Base-by-base conservation (phyloP, 2,888 invertebrate species). In the Dryocosmus kuriphilus region DNA sequence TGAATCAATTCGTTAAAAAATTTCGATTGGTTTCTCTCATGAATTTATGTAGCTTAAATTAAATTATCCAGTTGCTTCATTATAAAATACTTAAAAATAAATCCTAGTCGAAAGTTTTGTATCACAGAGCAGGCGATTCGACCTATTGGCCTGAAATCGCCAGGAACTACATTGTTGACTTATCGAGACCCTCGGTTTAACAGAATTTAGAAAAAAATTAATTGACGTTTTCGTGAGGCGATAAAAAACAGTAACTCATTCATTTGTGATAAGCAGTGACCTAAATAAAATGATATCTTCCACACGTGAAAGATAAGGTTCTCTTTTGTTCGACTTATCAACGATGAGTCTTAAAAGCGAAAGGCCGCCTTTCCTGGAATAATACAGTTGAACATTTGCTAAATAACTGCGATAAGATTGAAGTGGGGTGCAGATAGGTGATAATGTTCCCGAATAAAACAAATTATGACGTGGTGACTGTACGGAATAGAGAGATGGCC, bases 191-290 rank as follows among this genome's bases (percentile, higher is more conserved):
- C n/a, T n/a, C n/a, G n/a, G 7, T n/a, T n/a, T n/a, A 51, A 51
- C n/a, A 8, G 14, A 57, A 57, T 57, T 11, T 46, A 46, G 9
- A 8, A 46, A 71, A 51, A 71, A 71, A 71, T 1, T 19, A 35
- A 62, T 35, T 62, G 32, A 9, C 24, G n/a, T 30, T 51, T 51
- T n/a, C 27, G n/a, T 35, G n/a, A 46, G 1, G 30, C 8, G 46
- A 51, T 46, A 46, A 51, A 71, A 71, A 30, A 51, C 71, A 71
- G 46, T 71, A 22, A 30, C 46, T 71, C 46, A 51, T 51, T 71
- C 71, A 71, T 51, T 51, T 71, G 46, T 27, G 71, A 71, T 71
- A 71, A 71, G 71, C 27, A 46, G 46, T 30, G 71, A 11, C 71
- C 71, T 51, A 71, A 30, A 71, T 71, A 71, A 71, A 71, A 51